Percentiles rank a stretch among this genome's conserved stretches.
Conservation (phyloP, 2,888 invertebrate species). For the Amiota mariae region DNA sequence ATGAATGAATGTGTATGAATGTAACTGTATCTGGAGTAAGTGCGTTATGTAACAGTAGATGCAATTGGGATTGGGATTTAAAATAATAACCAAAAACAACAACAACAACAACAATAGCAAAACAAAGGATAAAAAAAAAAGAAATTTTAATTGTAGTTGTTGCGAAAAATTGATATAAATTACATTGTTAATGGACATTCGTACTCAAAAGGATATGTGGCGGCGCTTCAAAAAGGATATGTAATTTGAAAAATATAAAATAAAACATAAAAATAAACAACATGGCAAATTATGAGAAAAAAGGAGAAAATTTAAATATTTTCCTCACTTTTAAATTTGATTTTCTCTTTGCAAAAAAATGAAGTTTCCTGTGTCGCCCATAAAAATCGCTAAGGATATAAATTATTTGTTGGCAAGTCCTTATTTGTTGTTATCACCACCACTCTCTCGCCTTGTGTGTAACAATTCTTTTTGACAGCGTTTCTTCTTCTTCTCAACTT, state of each 20-base stretch:
- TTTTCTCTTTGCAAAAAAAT: not conserved
- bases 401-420: slow-evolving; percentile 25
- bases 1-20: not conserved
- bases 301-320: slow-evolving; percentile 7
- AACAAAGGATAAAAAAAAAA: not conserved
- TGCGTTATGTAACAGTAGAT: slow-evolving; percentile 11
- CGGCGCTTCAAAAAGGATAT: slow-evolving; percentile 9
- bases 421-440: not conserved
- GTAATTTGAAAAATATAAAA: not conserved
- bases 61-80: slow-evolving; percentile 19
- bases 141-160: no score
- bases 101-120: not conserved
- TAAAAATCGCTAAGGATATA: slow-evolving; percentile 25
- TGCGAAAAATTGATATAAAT: slow-evolving; percentile 26
- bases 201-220: slow-evolving; percentile 23
- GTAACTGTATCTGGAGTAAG: slow-evolving; percentile 14
- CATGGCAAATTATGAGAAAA: not conserved
- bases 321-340: no score
- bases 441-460: not conserved
- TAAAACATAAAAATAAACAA: no score
- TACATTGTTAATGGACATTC: slow-evolving; percentile 27
- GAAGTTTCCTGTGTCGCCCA: slow-evolving; percentile 10
- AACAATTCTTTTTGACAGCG: not conserved
- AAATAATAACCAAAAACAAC: slow-evolving; percentile 10
- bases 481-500: not conserved